phyloP scores from a whole-genome alignment of 2,888 invertebrate species.

The Busseola fusca region DNA sequence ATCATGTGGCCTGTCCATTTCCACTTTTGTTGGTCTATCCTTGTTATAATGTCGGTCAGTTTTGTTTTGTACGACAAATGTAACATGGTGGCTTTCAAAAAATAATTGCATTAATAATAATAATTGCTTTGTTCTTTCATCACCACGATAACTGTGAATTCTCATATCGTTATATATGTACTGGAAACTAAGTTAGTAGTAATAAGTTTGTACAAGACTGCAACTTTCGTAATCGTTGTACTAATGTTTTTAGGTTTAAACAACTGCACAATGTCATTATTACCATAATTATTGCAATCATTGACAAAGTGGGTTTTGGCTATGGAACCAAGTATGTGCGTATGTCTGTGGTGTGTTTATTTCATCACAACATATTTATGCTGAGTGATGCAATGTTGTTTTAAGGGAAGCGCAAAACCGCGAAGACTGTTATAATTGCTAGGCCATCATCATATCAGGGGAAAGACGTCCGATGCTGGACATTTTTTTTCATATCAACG shows the following conservation, averaged over 20 bases:
- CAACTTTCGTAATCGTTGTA: slow-evolving; percentile 2
- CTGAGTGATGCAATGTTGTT: slow-evolving; percentile 5
- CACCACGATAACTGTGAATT: background rate
- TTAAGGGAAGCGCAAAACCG: too few species aligned
- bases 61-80: too few species aligned
- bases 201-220: background rate
- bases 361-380: background rate
- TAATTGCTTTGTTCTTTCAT: background rate
- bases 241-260: background rate
- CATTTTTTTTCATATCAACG: too few species aligned
- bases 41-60: too few species aligned
- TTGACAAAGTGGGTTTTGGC: background rate
- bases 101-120: too few species aligned
- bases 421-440: too few species aligned
- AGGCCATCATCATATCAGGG: too few species aligned
- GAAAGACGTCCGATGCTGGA: too few species aligned
- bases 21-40: too few species aligned
- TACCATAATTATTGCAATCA: background rate
- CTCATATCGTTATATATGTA: background rate
- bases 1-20: too few species aligned
- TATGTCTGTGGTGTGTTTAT: slow-evolving; percentile 4
- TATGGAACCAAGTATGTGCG: background rate
- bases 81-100: background rate
- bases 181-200: slow-evolving; percentile 5
- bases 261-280: background rate